Evolutionary conservation across 92 coral and sea anemone genomes (phyloP).

Genomic region (Zoanthus solanderi): DNA sequence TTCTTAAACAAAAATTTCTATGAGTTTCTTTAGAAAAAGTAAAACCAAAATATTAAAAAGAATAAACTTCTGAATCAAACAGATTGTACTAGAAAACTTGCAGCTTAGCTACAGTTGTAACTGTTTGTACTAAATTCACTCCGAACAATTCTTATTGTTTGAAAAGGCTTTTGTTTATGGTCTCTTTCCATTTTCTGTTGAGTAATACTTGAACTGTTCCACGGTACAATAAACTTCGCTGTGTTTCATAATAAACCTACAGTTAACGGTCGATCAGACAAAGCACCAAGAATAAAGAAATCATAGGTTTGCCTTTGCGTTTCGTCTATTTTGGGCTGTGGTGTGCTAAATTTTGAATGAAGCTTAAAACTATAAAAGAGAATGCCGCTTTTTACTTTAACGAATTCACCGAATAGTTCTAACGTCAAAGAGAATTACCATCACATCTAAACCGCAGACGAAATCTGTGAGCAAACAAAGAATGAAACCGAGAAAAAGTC

Average conservation of each 20-base stretch:
- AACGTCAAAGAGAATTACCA: slow-evolving; percentile 23
- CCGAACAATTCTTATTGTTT: slow-evolving; percentile 27
- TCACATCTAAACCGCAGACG: slow-evolving; percentile 23
- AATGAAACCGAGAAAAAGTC: slow-evolving; percentile 39
- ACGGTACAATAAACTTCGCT: background rate
- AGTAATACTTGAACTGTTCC: slow-evolving; percentile 26
- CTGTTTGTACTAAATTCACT: background rate
- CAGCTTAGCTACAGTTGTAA: background rate
- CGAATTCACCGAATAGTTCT: background rate
- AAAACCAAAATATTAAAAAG: background rate
- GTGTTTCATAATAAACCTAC: background rate
- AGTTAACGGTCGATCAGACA: background rate
- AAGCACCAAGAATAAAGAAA: background rate
- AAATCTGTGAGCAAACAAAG: slow-evolving; percentile 44
- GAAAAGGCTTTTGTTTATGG: slow-evolving; percentile 28
- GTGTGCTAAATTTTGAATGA: background rate
- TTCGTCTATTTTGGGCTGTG: background rate
- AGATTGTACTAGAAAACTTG: slow-evolving; percentile 16
- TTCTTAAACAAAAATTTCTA: background rate
- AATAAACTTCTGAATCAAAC: background rate
- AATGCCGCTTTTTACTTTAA: background rate
- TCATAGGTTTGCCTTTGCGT: background rate
- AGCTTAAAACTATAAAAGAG: background rate
- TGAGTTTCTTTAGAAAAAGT: slow-evolving; percentile 4
- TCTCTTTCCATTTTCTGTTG: slow-evolving; percentile 24